Percentiles rank a stretch among this genome's conserved stretches.
Conservation (phyloP, 2,113 vertebrate genomes). For the Oryzias curvinotus region DNA sequence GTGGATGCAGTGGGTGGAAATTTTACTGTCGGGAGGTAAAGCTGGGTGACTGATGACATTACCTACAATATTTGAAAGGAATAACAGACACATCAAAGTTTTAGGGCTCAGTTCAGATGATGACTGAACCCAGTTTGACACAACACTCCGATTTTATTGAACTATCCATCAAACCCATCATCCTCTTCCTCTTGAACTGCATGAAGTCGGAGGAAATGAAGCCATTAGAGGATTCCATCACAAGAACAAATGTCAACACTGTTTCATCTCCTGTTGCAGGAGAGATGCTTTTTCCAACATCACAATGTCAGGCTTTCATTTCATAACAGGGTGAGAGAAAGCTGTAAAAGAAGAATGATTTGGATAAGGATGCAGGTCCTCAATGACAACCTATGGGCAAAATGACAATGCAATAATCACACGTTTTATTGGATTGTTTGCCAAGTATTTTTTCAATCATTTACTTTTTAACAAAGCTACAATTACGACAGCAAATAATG, state of each 20-base stretch:
- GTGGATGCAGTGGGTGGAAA: slow-evolving; percentile 21
- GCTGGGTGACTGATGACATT: slow-evolving; percentile 35
- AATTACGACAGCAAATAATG: too few relatives aligned
- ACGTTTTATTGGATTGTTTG: not conserved
- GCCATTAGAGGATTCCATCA: slow-evolving; percentile 34
- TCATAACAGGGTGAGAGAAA: slow-evolving; percentile 26
- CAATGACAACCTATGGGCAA: slow-evolving; percentile 32
- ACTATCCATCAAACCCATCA: slow-evolving; percentile 46
- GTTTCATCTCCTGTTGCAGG: slow-evolving; percentile 32
- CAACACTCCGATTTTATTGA: slow-evolving; percentile 25
- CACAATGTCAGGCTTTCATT: slow-evolving; percentile 32
- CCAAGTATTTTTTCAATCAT: not conserved
- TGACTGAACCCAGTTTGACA: slow-evolving; percentile 27
- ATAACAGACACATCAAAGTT: slow-evolving; percentile 24
- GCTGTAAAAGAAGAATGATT: slow-evolving; percentile 41
- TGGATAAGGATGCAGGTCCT: slow-evolving; percentile 36
- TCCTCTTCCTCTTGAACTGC: slow-evolving; percentile 22
- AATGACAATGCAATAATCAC: slow-evolving; percentile 37
- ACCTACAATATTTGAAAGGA: slow-evolving; percentile 34
- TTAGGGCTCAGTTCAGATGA: slow-evolving; percentile 20
- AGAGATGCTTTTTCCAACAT: slow-evolving; percentile 25
- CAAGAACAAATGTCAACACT: slow-evolving; percentile 40
- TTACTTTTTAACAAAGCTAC: slow-evolving; percentile 8
- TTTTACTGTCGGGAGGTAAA: slow-evolving; percentile 19
- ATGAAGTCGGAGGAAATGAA: slow-evolving; percentile 37